A percentile compares a stretch with the other conserved stretches of the same genome.
phyloP scores from a whole-genome alignment of 1,140 invertebrate genomes.

The Tetramorium simillimum region DNA sequence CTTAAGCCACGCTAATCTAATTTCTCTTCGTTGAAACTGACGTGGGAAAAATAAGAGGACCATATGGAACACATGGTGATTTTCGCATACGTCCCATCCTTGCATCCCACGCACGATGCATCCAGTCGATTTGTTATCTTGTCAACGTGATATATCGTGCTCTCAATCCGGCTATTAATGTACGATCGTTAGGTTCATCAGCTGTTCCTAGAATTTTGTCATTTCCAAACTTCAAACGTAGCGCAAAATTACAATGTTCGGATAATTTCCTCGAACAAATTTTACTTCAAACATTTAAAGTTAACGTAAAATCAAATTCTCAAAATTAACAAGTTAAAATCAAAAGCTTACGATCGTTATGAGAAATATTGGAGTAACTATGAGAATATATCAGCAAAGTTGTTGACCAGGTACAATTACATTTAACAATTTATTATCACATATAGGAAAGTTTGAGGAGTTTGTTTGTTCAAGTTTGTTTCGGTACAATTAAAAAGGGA shows the following conservation, averaged over 20 bases:
- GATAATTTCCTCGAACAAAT: background rate
- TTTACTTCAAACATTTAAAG: background rate
- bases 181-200: conserved; percentile 34
- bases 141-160: conserved; percentile 74
- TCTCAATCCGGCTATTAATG: conserved; percentile 49
- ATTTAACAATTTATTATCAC: too few species aligned
- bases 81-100: conserved; percentile 69
- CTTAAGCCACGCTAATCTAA: background rate
- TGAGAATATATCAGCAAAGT: too few species aligned
- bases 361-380: background rate
- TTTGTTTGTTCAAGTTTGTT: too few species aligned
- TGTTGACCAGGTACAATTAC: too few species aligned
- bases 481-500: too few species aligned
- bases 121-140: conserved; percentile 76
- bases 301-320: too few species aligned
- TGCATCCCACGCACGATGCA: conserved; percentile 56
- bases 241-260: background rate
- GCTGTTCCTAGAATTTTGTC: background rate
- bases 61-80: conserved; percentile 76
- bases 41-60: conserved; percentile 74
- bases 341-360: background rate
- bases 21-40: conserved; percentile 49
- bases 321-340: background rate
- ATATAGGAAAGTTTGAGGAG: too few species aligned
- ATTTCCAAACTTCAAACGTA: background rate